Conservation (phyloP, 2,888 invertebrate genomes). For the Erannis defoliaria region DNA sequence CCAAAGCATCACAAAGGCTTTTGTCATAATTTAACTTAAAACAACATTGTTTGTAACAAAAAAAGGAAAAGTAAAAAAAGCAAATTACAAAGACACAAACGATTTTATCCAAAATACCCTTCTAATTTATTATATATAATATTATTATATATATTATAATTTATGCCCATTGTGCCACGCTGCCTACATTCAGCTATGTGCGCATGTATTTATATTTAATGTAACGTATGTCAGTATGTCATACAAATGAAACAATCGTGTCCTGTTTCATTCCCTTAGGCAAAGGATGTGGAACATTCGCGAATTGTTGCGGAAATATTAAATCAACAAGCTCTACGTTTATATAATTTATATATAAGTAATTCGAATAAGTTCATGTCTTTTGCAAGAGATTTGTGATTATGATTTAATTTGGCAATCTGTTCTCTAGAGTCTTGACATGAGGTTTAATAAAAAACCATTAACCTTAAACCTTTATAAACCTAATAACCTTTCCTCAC, state of each 20-base stretch:
- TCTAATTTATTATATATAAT: too few relatives aligned
- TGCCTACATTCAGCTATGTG: constrained; percentile 9
- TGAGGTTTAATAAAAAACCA: too few relatives aligned
- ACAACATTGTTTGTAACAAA: neutral
- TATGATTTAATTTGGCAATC: neutral
- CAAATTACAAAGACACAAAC: constrained; percentile 15
- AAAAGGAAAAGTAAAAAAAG: neutral
- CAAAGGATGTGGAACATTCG: constrained; percentile 17
- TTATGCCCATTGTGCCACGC: constrained; percentile 17
- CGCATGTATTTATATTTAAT: constrained; percentile 26
- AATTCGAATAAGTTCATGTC: neutral
- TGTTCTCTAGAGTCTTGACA: too few relatives aligned
- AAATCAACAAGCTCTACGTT: constrained; percentile 8
- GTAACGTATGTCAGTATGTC: constrained; percentile 34
- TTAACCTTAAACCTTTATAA: too few relatives aligned
- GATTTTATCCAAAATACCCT: constrained; percentile 20
- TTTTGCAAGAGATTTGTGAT: neutral
- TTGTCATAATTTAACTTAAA: neutral
- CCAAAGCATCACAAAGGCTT: too few relatives aligned
- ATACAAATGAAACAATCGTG: constrained; percentile 36
- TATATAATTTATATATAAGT: neutral
- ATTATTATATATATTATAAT: too few relatives aligned
- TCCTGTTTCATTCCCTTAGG: constrained; percentile 21
- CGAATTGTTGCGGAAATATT: constrained; percentile 21
- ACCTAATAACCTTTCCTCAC: too few relatives aligned